These are phyloP conservation scores for Borostomias antarcticus DNA, from an alignment of 2,797 vertebrate genomes.

Conservation along the genomic window DNA sequence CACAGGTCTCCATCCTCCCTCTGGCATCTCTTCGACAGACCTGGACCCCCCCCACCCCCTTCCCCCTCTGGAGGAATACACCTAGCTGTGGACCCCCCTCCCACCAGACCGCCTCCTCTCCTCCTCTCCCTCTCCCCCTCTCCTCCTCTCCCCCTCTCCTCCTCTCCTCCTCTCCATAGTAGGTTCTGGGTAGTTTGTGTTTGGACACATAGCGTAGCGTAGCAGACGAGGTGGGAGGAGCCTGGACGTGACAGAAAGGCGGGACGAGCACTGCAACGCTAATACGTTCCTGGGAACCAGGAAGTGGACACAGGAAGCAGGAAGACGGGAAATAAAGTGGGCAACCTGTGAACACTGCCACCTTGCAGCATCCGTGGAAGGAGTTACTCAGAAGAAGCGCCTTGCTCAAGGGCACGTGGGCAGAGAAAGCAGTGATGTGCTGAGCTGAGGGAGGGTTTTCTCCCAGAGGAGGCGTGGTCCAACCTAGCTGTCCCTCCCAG, in stretches of 20 bases:
- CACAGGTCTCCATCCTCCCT: neutral
- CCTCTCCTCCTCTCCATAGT: neutral
- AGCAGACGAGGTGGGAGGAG: neutral
- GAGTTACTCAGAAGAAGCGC: slow-evolving; percentile 27
- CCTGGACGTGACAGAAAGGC: neutral
- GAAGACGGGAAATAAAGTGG: neutral
- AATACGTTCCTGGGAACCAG: neutral
- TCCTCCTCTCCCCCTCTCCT: neutral
- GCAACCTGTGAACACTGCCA: neutral
- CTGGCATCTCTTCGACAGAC: neutral
- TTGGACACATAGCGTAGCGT: neutral
- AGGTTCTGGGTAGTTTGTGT: neutral
- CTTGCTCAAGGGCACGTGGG: slow-evolving; percentile 15
- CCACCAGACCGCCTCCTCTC: neutral
- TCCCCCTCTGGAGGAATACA: neutral
- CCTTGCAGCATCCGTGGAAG: no score
- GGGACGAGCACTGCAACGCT: neutral
- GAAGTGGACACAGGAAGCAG: neutral
- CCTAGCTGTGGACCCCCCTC: neutral
- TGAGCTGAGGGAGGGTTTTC: neutral
- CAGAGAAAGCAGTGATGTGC: neutral
- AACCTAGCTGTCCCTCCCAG: neutral
- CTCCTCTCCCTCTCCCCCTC: neutral
- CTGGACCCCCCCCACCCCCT: neutral
- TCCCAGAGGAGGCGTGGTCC: neutral